A percentile compares a stretch with the other conserved stretches of the same genome.
phyloP scores from a whole-genome alignment of 2,113 vertebrate species.

The Conger conger region DNA sequence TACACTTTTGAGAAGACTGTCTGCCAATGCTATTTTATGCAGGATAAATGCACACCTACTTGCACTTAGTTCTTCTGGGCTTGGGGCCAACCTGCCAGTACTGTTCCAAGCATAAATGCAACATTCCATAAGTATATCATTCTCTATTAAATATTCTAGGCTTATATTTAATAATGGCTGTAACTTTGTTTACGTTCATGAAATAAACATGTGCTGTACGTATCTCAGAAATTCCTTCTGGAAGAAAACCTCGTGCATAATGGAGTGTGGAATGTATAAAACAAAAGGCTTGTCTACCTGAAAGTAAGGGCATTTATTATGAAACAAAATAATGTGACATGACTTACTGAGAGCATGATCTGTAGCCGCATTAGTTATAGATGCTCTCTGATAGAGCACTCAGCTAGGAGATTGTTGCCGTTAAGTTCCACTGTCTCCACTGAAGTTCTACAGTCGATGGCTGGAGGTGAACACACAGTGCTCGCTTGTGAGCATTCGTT shows the following conservation, averaged over 20 bases:
- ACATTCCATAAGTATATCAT: background rate
- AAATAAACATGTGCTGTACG: background rate
- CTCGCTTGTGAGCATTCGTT: background rate
- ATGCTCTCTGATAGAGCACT: background rate
- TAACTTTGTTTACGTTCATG: background rate
- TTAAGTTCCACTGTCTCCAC: background rate
- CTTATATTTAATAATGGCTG: background rate
- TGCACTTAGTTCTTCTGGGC: background rate
- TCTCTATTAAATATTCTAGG: background rate
- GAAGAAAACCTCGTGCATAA: background rate
- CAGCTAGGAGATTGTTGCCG: background rate
- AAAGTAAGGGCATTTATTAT: background rate
- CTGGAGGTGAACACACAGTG: background rate
- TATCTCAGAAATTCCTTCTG: background rate
- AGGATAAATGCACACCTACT: background rate
- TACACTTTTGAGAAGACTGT: background rate
- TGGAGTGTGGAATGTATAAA: background rate
- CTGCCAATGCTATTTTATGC: background rate
- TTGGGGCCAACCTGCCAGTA: background rate
- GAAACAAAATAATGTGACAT: background rate
- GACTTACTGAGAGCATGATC: background rate
- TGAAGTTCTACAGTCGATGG: background rate
- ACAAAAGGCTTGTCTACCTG: background rate
- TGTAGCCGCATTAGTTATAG: background rate
- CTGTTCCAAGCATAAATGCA: background rate